phyloP scores from a whole-genome alignment of 1,140 invertebrate genomes.

The Asbolus verrucosus region DNA sequence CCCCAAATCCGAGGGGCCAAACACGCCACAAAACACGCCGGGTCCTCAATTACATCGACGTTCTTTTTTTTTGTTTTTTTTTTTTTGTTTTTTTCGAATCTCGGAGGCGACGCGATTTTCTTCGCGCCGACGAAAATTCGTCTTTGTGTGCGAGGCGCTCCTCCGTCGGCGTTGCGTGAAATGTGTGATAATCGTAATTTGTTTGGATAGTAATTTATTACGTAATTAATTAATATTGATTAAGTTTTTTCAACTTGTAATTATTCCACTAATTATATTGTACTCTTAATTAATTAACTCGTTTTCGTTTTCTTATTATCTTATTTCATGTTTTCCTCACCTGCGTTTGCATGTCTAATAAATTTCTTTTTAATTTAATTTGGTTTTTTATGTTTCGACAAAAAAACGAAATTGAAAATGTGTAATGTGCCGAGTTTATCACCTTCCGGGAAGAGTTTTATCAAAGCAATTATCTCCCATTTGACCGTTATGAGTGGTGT shows the following conservation, averaged over 20 bases:
- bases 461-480: no score
- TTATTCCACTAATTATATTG: constrained; percentile 11
- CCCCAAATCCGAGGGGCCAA: constrained; percentile 46
- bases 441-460: no score
- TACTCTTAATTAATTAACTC: neutral
- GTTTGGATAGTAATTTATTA: constrained; percentile 18
- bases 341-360: neutral
- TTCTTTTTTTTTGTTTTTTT: neutral
- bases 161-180: constrained; percentile 4
- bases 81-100: neutral
- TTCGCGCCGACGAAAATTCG: no score
- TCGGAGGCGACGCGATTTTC: no score
- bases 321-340: no score
- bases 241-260: constrained; percentile 4
- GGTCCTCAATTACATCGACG: constrained; percentile 24
- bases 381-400: no score
- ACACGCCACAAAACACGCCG: constrained; percentile 31
- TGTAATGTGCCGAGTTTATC: no score
- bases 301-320: neutral
- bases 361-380: no score
- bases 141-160: constrained; percentile 1
- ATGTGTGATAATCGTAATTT: neutral
- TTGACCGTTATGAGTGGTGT: no score
- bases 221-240: constrained; percentile 33
- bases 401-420: no score